Base-by-base conservation (phyloP, 2,888 invertebrate species). In the Eumacrocentrus americanus region DNA sequence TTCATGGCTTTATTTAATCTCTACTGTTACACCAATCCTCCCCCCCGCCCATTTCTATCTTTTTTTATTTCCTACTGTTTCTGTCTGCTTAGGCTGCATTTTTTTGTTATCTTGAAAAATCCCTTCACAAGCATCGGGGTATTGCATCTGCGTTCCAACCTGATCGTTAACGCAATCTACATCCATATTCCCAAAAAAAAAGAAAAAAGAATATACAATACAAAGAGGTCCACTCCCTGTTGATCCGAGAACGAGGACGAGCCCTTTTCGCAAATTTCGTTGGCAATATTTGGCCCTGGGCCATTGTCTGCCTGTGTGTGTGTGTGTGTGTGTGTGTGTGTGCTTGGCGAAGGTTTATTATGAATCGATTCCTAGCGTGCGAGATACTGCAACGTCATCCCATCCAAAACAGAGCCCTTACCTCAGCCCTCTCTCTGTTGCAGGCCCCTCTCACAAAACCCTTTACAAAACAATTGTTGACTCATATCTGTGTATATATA, bases 331-430 rank as follows among this genome's bases (percentile, higher is more conserved):
- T n/a, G n/a, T n/a, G n/a, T n/a, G n/a, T 29, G 29, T 29, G 29
- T 29, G 29, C 29, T 29, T 29, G 5, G 9, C 29, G 5, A 29
- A 29, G 29, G 29, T 78, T 78, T 74, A 74, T 78, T 77, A 76
- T 74, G 74, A 76, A 76, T 78, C 76, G 78, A 77, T 29, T 76
- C 76, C 75, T 29, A 56, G 47, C 25, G 38, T 35, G 44, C 37
- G 35, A 70, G 72, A 75, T 76, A 74, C 74, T 75, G 75, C 77
- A 74, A 71, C 73, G 73, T 77, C 76, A 71, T 71, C 74, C 72
- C 70, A 65, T 72, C 70, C 65, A 72, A 72, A 71, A 69, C 72
- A 71, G 69, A 70, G 64, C 68, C 71, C 34, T 34, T 18, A 20
- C 54, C 42, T n/a, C 20, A 14, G 18, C 25, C 12, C 12, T 47